A percentile compares a stretch with the other conserved stretches of the same genome.
These are phyloP conservation scores for Brachymystax lenok DNA, from an alignment of 2,797 vertebrate genomes.

Conservation along the genomic window DNA sequence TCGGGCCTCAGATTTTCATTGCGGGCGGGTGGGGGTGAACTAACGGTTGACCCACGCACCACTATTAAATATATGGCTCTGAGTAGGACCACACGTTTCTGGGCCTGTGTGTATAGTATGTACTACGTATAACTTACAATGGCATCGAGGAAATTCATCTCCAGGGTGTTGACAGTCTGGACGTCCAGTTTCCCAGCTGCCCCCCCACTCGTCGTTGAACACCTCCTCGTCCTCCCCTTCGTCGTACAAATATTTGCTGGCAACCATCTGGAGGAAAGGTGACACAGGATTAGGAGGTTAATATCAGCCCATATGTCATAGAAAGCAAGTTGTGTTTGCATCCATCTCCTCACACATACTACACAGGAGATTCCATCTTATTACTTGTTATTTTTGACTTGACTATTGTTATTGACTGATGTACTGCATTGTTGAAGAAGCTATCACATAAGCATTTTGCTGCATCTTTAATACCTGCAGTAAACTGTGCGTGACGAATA, in stretches of 20 bases:
- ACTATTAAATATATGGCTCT: neutral
- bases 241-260: slow-evolving; percentile 97
- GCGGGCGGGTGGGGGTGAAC: no score
- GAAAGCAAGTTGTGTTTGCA: neutral
- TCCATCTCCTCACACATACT: no score
- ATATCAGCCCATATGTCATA: neutral
- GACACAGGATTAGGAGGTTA: neutral
- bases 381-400: no score
- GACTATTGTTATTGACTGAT: no score
- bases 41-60: no score
- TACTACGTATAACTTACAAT: slow-evolving; percentile 80
- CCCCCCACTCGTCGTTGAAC: slow-evolving; percentile 97
- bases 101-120: neutral
- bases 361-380: no score
- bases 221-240: slow-evolving; percentile 98
- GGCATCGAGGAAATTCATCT: slow-evolving; percentile 94
- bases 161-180: slow-evolving; percentile 91
- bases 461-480: no score
- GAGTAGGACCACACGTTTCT: neutral
- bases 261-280: slow-evolving; percentile 86
- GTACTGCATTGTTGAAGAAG: no score
- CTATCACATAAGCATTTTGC: no score
- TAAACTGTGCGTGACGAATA: no score
- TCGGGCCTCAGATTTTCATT: no score
- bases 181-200: slow-evolving; percentile 93